A percentile compares a stretch with the other conserved stretches of the same genome.
phyloP scores from a whole-genome alignment of 2,888 invertebrate species.

The Erannis defoliaria region DNA sequence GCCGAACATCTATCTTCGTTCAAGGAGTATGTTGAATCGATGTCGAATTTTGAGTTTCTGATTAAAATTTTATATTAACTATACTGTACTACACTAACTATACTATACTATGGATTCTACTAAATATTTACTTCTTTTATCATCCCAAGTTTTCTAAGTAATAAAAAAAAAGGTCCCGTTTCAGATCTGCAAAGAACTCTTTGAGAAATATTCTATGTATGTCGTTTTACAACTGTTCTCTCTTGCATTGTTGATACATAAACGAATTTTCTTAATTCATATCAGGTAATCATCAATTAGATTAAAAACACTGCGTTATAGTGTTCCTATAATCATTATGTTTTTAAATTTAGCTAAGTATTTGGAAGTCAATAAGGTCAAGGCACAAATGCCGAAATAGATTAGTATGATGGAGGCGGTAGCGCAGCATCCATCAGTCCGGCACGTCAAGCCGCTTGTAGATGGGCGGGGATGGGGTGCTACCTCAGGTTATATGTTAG shows the following conservation, averaged over 20 bases:
- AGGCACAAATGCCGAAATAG: constrained; percentile 34
- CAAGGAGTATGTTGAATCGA: too few relatives aligned
- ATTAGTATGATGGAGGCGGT: background rate
- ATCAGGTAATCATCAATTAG: background rate
- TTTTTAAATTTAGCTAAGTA: background rate
- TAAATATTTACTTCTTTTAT: too few relatives aligned
- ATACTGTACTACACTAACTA: too few relatives aligned
- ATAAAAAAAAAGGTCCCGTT: too few relatives aligned
- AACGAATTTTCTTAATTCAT: background rate
- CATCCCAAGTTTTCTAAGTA: too few relatives aligned
- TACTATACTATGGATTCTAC: too few relatives aligned
- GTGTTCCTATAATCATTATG: background rate
- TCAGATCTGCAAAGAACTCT: too few relatives aligned
- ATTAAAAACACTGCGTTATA: background rate
- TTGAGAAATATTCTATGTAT: too few relatives aligned
- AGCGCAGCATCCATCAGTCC: background rate
- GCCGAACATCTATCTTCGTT: too few relatives aligned
- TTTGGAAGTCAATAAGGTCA: constrained; percentile 36
- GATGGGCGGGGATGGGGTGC: constrained; percentile 11
- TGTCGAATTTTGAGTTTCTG: background rate
- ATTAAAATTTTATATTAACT: background rate
- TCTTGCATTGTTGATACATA: too few relatives aligned
- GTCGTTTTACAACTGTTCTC: too few relatives aligned
- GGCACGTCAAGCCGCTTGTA: background rate
- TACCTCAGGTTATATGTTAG: background rate